phyloP scores from a whole-genome alignment of 2,797 vertebrate species.

The Euthynnus affinis region DNA sequence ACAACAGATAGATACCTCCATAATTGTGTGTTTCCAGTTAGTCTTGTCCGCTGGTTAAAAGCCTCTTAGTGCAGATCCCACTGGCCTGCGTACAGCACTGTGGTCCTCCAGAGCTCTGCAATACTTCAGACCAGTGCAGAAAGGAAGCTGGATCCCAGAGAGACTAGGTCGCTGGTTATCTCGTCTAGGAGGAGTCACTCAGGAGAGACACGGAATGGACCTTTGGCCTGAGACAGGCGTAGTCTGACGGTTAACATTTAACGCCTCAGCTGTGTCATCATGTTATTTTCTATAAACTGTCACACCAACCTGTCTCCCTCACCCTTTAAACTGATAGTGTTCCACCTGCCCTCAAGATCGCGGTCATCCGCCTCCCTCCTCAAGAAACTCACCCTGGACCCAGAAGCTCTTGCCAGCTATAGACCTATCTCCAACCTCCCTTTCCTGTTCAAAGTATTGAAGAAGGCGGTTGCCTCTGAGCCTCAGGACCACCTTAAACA shows the following conservation, averaged over 20 bases:
- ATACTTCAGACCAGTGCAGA: slow-evolving; percentile 32
- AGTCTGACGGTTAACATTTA: slow-evolving; percentile 81
- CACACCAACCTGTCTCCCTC: too few relatives aligned
- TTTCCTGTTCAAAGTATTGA: too few relatives aligned
- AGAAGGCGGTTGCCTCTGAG: too few relatives aligned
- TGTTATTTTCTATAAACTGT: slow-evolving; percentile 20
- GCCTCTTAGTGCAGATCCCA: slow-evolving; percentile 34
- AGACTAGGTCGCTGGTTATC: slow-evolving; percentile 55
- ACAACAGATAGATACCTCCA: slow-evolving; percentile 62
- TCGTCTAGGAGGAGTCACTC: slow-evolving; percentile 63
- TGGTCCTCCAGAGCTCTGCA: slow-evolving; percentile 35
- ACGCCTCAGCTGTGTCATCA: slow-evolving; percentile 74
- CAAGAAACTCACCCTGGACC: too few relatives aligned
- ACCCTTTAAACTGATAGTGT: too few relatives aligned
- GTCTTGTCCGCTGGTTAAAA: slow-evolving; percentile 10
- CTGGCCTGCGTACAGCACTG: slow-evolving; percentile 27
- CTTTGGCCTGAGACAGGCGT: slow-evolving; percentile 79
- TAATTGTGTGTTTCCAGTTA: slow-evolving; percentile 12
- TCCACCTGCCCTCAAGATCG: too few relatives aligned
- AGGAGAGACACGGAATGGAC: slow-evolving; percentile 47
- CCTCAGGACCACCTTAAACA: too few relatives aligned
- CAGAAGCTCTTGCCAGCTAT: too few relatives aligned
- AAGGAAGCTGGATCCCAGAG: slow-evolving; percentile 38
- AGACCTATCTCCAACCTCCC: too few relatives aligned
- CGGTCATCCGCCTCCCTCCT: too few relatives aligned